Conservation (phyloP, 2,113 vertebrate genomes). For the Hipposideros armiger region DNA sequence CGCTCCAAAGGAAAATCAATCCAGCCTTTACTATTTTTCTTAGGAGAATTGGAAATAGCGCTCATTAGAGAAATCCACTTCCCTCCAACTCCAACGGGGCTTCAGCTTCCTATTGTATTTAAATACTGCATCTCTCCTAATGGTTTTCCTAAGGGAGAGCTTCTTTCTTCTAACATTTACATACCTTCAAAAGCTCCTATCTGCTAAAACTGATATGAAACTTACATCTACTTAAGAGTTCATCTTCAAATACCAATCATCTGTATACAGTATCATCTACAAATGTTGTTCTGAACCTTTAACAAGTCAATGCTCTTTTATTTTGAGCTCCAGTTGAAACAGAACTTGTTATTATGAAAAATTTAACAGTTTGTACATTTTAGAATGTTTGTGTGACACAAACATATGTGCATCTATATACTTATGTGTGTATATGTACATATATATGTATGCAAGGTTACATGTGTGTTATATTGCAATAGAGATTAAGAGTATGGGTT, state of each 20-base stretch:
- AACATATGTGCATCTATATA: too few species aligned
- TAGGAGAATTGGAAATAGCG: slow-evolving; percentile 39
- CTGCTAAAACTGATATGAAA: background rate
- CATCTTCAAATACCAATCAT: background rate
- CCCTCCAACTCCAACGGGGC: slow-evolving; percentile 21
- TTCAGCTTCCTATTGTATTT: slow-evolving; percentile 51
- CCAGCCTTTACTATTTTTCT: slow-evolving; percentile 12
- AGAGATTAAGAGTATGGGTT: background rate
- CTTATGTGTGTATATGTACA: background rate
- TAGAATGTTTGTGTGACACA: background rate
- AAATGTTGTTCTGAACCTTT: background rate
- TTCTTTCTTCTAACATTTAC: background rate
- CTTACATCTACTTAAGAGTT: slow-evolving; percentile 17
- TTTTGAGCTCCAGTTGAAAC: background rate
- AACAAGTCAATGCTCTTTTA: background rate
- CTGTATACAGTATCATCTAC: background rate
- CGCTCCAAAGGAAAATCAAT: slow-evolving; percentile 50
- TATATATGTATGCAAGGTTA: background rate
- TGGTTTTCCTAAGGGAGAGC: background rate
- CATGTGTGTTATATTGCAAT: background rate
- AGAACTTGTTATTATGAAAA: background rate
- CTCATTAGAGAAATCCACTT: slow-evolving; percentile 48
- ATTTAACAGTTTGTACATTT: background rate
- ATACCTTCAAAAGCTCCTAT: background rate
- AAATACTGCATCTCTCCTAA: background rate